phyloP scores from a whole-genome alignment of 2,113 vertebrate species.

The Callipepla californica region DNA sequence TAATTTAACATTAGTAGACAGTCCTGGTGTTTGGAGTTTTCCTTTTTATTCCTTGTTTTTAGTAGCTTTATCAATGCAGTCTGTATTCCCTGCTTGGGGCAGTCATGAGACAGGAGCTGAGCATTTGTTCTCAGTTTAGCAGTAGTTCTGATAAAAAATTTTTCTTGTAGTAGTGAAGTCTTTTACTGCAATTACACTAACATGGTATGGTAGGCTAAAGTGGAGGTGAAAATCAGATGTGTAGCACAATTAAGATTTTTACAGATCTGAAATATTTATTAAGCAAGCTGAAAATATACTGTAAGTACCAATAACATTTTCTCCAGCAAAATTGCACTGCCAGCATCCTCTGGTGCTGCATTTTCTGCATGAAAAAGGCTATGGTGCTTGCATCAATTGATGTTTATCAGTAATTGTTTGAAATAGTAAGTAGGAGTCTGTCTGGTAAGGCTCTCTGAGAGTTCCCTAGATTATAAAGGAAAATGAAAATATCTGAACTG shows the following conservation, averaged over 20 bases:
- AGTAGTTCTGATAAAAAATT: background rate
- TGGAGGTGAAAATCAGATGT: background rate
- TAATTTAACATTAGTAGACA: background rate
- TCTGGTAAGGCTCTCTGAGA: background rate
- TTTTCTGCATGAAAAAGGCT: background rate
- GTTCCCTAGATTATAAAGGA: background rate
- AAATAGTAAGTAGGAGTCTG: background rate
- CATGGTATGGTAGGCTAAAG: background rate
- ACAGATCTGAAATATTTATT: background rate
- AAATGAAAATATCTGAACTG: background rate
- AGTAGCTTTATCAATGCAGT: background rate
- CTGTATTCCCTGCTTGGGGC: background rate
- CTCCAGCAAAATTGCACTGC: background rate
- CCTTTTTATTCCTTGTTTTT: background rate
- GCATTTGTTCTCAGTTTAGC: background rate
- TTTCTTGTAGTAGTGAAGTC: background rate
- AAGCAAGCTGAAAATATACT: background rate
- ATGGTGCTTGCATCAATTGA: background rate
- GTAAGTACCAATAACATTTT: background rate
- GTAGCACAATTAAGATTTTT: background rate
- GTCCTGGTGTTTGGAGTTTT: background rate
- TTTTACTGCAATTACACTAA: background rate
- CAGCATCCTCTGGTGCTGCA: background rate
- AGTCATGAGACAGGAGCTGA: background rate
- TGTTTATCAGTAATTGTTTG: background rate